A percentile compares a stretch with the other conserved stretches of the same genome.
Evolutionary conservation across 2,888 invertebrate species (phyloP).

Genomic region (Merodon equestris): DNA sequence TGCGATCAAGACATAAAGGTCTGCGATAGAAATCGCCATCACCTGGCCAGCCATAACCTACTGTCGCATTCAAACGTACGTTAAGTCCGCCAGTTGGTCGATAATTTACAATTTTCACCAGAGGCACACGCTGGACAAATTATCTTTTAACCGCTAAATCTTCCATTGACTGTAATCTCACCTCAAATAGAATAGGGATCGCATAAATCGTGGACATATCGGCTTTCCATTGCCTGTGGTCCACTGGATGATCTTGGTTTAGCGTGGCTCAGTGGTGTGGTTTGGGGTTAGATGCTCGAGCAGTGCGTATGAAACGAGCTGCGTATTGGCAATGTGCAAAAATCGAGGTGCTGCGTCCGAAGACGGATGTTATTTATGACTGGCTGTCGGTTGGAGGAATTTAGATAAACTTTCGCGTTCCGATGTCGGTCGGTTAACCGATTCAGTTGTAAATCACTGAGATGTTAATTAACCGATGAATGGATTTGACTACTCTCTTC

Average conservation of each 20-base stretch:
- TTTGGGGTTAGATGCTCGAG: too few species aligned
- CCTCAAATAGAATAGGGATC: slow-evolving; percentile 58
- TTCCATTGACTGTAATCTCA: slow-evolving; percentile 49
- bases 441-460: slow-evolving; percentile 27
- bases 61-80: not conserved
- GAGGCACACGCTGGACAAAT: slow-evolving; percentile 66
- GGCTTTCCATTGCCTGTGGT: not conserved
- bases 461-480: slow-evolving; percentile 1
- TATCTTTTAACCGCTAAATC: slow-evolving; percentile 52
- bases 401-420: slow-evolving; percentile 20
- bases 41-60: not conserved
- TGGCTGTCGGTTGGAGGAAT: slow-evolving; percentile 15
- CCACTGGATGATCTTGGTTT: slow-evolving; percentile 8
- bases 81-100: not conserved
- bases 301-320: not conserved
- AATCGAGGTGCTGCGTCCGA: slow-evolving; percentile 32
- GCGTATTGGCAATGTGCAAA: slow-evolving; percentile 28
- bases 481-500: too few species aligned
- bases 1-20: slow-evolving; percentile 59
- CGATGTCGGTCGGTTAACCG: not conserved
- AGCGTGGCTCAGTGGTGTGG: too few species aligned
- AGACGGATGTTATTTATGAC: slow-evolving; percentile 48
- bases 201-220: slow-evolving; percentile 55
- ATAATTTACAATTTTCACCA: slow-evolving; percentile 58
- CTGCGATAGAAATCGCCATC: slow-evolving; percentile 50